Evolutionary conservation across 2,113 vertebrate genomes (phyloP).

Genomic region (Melanerpes formicivorus): DNA sequence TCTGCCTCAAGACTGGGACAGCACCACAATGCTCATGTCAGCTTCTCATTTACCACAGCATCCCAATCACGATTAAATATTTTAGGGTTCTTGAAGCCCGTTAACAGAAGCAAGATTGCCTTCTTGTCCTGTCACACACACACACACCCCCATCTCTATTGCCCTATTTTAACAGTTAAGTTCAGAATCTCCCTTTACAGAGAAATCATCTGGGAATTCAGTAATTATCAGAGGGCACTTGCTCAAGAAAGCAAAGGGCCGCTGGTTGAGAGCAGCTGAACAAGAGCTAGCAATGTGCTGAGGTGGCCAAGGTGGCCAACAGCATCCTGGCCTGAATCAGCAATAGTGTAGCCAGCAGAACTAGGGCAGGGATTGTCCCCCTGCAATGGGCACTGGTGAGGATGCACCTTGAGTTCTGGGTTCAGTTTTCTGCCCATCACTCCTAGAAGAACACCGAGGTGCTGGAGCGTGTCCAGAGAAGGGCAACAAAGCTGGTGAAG

Average conservation of each 20-base stretch:
- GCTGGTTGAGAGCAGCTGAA: too few species aligned
- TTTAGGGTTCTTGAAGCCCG: background rate
- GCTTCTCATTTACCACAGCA: background rate
- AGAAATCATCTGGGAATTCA: background rate
- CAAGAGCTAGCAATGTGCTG: too few species aligned
- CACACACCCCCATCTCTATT: background rate
- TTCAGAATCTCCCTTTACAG: background rate
- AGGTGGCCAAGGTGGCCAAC: too few species aligned
- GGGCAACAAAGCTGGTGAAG: too few species aligned
- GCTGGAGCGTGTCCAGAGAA: too few species aligned
- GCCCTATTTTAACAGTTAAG: background rate
- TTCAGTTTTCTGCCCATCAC: too few species aligned
- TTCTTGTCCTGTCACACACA: background rate
- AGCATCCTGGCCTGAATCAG: too few species aligned
- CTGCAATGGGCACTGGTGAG: too few species aligned
- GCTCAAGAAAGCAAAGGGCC: background rate
- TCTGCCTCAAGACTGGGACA: background rate
- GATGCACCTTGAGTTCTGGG: too few species aligned
- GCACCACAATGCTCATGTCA: background rate
- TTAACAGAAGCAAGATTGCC: rapidly evolving
- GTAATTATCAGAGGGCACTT: background rate
- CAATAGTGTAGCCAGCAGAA: too few species aligned
- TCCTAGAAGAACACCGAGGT: too few species aligned
- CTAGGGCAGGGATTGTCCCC: too few species aligned
- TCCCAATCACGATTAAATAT: background rate